Evolutionary conservation across 2,888 invertebrate species (phyloP).

Genomic region (Callosobruchus maculatus): DNA sequence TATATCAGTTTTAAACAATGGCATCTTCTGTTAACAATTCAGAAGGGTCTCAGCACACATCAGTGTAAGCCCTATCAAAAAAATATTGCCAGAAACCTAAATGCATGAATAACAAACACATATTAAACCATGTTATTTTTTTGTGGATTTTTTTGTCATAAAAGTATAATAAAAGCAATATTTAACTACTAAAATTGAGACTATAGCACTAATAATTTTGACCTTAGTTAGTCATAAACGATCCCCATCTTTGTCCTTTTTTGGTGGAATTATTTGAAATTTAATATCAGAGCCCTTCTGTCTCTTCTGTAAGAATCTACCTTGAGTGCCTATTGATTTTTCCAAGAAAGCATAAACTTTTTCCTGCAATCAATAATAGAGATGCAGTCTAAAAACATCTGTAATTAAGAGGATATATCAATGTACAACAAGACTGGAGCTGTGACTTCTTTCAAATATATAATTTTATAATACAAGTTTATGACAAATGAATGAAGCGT

Average conservation of each 20-base stretch:
- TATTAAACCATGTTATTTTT: background rate
- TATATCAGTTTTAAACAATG: no score
- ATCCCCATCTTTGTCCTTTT: conserved; percentile 29
- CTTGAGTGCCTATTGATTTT: conserved; percentile 44
- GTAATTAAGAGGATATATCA: no score
- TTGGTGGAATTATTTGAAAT: conserved; percentile 60
- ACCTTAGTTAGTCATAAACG: conserved; percentile 28
- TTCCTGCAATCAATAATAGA: conserved; percentile 53
- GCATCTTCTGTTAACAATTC: no score
- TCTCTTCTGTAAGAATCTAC: conserved; percentile 62
- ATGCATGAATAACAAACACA: no score
- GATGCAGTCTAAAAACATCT: background rate
- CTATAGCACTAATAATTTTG: conserved; percentile 9
- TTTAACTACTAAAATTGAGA: conserved; percentile 16
- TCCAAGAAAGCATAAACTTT: conserved; percentile 57
- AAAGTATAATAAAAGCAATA: conserved; percentile 15
- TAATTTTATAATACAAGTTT: no score
- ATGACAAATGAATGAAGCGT: no score
- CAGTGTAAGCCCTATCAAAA: no score
- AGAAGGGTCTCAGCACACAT: no score
- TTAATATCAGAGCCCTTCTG: conserved; percentile 58
- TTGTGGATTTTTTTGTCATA: background rate
- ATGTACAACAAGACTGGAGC: no score
- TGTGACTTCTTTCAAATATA: no score
- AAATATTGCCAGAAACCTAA: no score